phyloP scores from a whole-genome alignment of 1,140 invertebrate genomes.

The Trinorchestia longiramus region DNA sequence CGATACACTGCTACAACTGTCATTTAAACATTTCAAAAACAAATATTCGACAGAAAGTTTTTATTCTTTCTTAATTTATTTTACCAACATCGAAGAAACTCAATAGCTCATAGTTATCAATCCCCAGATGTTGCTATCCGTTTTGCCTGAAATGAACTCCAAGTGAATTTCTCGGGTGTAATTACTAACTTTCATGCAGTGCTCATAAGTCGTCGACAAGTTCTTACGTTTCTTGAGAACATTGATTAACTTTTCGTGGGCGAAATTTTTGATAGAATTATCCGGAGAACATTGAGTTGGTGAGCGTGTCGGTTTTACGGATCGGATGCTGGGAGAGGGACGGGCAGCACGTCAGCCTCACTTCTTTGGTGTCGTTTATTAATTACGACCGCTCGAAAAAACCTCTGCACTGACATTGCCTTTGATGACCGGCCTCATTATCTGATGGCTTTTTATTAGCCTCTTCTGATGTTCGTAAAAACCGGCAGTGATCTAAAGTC shows the following conservation, averaged over 20 bases:
- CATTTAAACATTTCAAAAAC: not conserved
- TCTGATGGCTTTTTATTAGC: conserved; percentile 40
- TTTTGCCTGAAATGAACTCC: not conserved
- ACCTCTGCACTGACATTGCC: conserved; percentile 2
- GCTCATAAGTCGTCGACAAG: conserved; percentile 12
- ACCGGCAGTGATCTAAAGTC: not conserved
- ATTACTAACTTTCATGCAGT: conserved; percentile 49
- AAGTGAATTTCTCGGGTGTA: conserved; percentile 17
- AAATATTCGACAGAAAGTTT: not conserved
- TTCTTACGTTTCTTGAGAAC: conserved; percentile 50
- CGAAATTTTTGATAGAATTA: conserved; percentile 51
- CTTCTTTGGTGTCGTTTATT: conserved; percentile 35
- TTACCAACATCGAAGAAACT: not conserved
- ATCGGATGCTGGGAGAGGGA: not conserved
- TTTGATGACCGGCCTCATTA: conserved; percentile 46
- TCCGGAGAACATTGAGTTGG: conserved; percentile 34
- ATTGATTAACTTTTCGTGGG: conserved; percentile 48
- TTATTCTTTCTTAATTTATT: not conserved
- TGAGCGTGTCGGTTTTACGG: conserved; percentile 38
- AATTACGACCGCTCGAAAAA: conserved; percentile 26
- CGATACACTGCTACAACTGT: not conserved
- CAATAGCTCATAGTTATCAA: not conserved
- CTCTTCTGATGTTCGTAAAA: conserved; percentile 13
- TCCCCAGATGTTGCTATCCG: not conserved
- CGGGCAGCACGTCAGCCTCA: not conserved